Percentiles rank a stretch among this genome's conserved stretches.
Conservation (phyloP, 2,888 invertebrate genomes). For the Morpho achilles region DNA sequence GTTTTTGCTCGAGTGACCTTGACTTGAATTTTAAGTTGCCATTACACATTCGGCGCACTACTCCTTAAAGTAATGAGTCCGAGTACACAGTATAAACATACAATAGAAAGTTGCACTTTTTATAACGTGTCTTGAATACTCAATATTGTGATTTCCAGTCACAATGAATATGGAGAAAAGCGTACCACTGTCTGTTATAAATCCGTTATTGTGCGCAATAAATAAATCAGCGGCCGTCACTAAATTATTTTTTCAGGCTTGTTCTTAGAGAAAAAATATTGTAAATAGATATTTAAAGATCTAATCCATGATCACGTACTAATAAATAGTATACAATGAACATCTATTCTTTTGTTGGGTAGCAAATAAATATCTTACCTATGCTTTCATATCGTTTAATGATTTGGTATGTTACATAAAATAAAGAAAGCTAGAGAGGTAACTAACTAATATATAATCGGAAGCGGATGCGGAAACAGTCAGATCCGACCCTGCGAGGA, state of each 20-base stretch:
- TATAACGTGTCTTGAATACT: conserved; percentile 55
- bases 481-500: conserved; percentile 59
- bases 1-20: conserved; percentile 64
- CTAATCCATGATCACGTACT: no score
- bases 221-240: conserved; percentile 19
- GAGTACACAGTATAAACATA: conserved; percentile 46
- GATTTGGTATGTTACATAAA: conserved; percentile 44
- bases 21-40: conserved; percentile 55
- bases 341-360: no score
- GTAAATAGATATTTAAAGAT: no score
- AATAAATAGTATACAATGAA: no score
- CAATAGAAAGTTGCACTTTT: conserved; percentile 62
- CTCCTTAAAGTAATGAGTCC: conserved; percentile 24
- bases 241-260: background rate
- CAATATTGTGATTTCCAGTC: conserved; percentile 24
- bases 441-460: conserved; percentile 37
- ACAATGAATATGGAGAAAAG: conserved; percentile 24
- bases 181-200: conserved; percentile 11
- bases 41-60: conserved; percentile 53
- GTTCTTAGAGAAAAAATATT: no score
- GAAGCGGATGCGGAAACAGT: conserved; percentile 70
- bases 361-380: no score
- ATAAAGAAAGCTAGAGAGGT: conserved; percentile 58
- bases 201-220: conserved; percentile 2
- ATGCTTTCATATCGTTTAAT: no score